A percentile compares a stretch with the other conserved stretches of the same genome.
phyloP scores from a whole-genome alignment of 2,113 vertebrate genomes.

The Gymnarchus niloticus region DNA sequence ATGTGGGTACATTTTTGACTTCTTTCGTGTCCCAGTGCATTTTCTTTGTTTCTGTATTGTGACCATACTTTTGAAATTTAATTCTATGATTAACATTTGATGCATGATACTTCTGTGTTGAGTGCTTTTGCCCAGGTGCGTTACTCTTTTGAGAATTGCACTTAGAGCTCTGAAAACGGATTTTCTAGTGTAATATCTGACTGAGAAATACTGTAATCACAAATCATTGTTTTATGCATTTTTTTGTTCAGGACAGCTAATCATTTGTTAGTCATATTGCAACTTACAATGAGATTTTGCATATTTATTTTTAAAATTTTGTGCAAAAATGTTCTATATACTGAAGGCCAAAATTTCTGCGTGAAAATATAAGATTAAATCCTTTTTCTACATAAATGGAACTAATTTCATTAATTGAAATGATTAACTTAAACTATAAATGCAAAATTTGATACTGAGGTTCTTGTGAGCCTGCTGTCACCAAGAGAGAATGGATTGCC shows the following conservation, averaged over 20 bases:
- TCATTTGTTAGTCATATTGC: background rate
- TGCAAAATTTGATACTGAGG: background rate
- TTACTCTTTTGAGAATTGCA: too few species aligned
- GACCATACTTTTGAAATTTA: too few species aligned
- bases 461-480: background rate
- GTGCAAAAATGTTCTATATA: background rate
- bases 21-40: too few species aligned
- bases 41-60: too few species aligned
- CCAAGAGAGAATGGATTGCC: background rate
- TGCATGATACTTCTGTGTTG: too few species aligned
- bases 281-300: background rate
- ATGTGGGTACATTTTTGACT: too few species aligned
- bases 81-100: too few species aligned
- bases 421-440: background rate
- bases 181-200: too few species aligned
- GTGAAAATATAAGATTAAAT: background rate
- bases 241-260: background rate
- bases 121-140: too few species aligned
- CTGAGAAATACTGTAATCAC: too few species aligned
- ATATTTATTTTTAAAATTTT: background rate
- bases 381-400: background rate
- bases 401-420: background rate
- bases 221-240: background rate
- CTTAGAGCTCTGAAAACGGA: too few species aligned
- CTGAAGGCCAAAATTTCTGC: background rate